Percentiles rank a stretch among this genome's conserved stretches.
Evolutionary conservation across 2,888 invertebrate species (phyloP).

Genomic region (Drosophila paracracens): DNA sequence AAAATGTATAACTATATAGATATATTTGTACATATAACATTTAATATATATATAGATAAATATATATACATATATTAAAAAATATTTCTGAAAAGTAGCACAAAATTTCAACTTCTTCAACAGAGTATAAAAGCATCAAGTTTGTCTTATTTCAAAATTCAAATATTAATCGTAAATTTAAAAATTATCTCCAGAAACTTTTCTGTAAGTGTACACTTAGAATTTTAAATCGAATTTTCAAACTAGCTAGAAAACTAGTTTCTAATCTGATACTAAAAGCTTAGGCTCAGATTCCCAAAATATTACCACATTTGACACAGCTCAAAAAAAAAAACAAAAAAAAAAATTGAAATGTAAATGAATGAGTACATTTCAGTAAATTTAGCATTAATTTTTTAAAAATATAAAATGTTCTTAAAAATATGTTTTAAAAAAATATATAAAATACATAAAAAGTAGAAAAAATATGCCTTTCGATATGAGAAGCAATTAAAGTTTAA

Average conservation of each 20-base stretch:
- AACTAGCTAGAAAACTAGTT: neutral
- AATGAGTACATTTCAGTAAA: neutral
- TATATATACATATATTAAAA: too few relatives aligned
- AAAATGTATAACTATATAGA: neutral
- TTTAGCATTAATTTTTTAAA: neutral
- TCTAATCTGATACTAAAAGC: neutral
- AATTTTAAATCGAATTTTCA: neutral
- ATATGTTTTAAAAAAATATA: accelerated
- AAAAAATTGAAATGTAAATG: too few relatives aligned
- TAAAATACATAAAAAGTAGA: neutral
- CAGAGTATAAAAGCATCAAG: neutral
- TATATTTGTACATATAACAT: too few relatives aligned
- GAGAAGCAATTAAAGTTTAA: neutral
- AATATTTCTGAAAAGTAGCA: neutral
- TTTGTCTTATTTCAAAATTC: neutral
- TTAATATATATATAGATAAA: too few relatives aligned
- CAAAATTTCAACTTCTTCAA: neutral
- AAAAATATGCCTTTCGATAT: too few relatives aligned
- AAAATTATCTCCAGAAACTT: neutral
- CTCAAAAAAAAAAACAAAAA: too few relatives aligned
- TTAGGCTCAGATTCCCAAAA: too few relatives aligned
- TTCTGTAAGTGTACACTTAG: neutral
- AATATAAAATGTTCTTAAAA: neutral
- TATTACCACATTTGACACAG: too few relatives aligned
- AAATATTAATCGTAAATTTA: neutral